Evolutionary conservation across 2,113 vertebrate species (phyloP).

Genomic region (Cheirogaleus medius): DNA sequence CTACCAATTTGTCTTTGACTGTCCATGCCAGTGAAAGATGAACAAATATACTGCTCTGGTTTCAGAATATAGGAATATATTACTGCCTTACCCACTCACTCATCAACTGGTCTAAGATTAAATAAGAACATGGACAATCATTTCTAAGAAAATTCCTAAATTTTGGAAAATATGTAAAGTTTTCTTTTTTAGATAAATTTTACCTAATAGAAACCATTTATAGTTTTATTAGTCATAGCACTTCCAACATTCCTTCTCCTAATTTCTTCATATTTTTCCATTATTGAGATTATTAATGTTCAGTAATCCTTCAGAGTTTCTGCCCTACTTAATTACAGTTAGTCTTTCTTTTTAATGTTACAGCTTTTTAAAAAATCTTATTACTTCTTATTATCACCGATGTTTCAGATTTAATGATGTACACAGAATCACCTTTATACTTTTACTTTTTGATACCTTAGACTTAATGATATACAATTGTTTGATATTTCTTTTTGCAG

Average conservation of each 20-base stretch:
- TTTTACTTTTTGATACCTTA: constrained; percentile 49
- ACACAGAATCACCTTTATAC: constrained; percentile 37
- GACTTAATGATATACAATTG: constrained; percentile 41
- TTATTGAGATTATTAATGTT: neutral
- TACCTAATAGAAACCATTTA: neutral
- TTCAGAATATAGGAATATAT: neutral
- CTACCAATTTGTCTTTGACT: neutral
- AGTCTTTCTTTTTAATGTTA: constrained; percentile 17
- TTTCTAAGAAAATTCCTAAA: neutral
- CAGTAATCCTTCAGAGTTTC: neutral
- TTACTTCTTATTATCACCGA: constrained; percentile 9
- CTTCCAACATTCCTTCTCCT: neutral
- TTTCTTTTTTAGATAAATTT: neutral
- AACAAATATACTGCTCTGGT: neutral
- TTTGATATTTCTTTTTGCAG: constrained; percentile 42
- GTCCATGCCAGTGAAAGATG: neutral
- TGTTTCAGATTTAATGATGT: constrained; percentile 61
- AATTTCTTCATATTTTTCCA: neutral
- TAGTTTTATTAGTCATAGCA: neutral
- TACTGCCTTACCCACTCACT: neutral
- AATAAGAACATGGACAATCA: neutral
- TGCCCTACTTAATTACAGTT: constrained; percentile 38
- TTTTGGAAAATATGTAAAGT: neutral
- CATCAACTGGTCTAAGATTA: neutral
- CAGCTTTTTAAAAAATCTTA: neutral